A percentile compares a stretch with the other conserved stretches of the same genome.
Conservation (phyloP, 2,113 vertebrate genomes). For the Bucco capensis region DNA sequence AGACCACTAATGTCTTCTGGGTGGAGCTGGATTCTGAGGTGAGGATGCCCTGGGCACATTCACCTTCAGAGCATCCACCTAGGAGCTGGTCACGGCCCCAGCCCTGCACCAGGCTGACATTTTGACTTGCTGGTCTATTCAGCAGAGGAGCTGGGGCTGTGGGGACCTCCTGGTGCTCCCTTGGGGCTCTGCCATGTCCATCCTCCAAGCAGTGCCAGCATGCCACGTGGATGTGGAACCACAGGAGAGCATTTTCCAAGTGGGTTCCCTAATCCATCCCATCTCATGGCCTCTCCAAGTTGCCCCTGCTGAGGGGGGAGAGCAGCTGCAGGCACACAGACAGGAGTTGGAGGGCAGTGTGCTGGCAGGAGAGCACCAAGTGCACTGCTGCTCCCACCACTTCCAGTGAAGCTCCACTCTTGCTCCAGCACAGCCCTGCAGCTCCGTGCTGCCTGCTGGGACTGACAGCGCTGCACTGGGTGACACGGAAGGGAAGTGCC, state of each 20-base stretch:
- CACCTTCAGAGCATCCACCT: neutral
- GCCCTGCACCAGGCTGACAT: neutral
- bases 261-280: rapidly evolving
- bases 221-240: rapidly evolving
- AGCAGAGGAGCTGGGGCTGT: neutral
- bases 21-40: neutral
- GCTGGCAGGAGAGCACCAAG: neutral
- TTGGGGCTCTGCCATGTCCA: neutral
- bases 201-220: neutral
- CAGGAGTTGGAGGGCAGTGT: neutral
- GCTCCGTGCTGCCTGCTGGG: rapidly evolving
- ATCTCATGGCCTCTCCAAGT: neutral
- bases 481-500: neutral
- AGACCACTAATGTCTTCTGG: neutral
- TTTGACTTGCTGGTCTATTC: neutral
- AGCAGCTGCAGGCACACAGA: neutral
- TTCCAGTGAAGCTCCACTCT: neutral
- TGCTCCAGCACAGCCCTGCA: rapidly evolving
- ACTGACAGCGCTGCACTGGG: rapidly evolving
- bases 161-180: neutral
- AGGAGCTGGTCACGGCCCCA: neutral
- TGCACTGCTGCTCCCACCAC: rapidly evolving
- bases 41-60: neutral
- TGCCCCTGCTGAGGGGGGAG: neutral
- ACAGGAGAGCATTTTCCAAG: rapidly evolving